Conservation (phyloP, 2,113 vertebrate genomes). For the Pangasianodon gigas region DNA sequence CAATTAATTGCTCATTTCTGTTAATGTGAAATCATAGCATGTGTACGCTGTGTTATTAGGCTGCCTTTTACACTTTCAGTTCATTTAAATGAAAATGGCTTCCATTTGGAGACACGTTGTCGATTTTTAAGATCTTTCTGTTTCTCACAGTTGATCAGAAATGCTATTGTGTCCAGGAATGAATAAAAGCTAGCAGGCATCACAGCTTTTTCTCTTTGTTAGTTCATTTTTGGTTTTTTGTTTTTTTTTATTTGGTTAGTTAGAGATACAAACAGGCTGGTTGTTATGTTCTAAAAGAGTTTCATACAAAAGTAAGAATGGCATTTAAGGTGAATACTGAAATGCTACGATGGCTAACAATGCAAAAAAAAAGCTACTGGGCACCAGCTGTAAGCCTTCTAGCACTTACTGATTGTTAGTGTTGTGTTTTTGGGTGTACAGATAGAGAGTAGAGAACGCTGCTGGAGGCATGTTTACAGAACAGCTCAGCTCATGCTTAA, state of each 20-base stretch:
- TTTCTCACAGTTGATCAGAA: background rate
- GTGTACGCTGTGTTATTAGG: conserved; percentile 14
- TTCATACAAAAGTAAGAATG: background rate
- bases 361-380: background rate
- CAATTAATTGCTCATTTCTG: conserved; percentile 37
- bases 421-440: background rate
- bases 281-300: background rate
- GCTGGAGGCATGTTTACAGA: background rate
- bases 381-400: background rate
- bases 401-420: background rate
- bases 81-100: background rate
- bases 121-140: background rate
- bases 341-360: background rate
- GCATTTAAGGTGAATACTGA: background rate
- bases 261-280: no score
- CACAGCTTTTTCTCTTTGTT: background rate
- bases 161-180: background rate
- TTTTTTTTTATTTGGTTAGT: background rate
- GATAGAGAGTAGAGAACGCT: background rate
- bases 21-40: background rate
- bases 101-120: background rate
- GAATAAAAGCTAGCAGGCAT: background rate
- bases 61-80: background rate
- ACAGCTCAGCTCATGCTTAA: background rate
- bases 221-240: background rate